Percentiles rank a stretch among this genome's conserved stretches.
Evolutionary conservation across 2,113 vertebrate species (phyloP).

Genomic region (Cheilinus undulatus): DNA sequence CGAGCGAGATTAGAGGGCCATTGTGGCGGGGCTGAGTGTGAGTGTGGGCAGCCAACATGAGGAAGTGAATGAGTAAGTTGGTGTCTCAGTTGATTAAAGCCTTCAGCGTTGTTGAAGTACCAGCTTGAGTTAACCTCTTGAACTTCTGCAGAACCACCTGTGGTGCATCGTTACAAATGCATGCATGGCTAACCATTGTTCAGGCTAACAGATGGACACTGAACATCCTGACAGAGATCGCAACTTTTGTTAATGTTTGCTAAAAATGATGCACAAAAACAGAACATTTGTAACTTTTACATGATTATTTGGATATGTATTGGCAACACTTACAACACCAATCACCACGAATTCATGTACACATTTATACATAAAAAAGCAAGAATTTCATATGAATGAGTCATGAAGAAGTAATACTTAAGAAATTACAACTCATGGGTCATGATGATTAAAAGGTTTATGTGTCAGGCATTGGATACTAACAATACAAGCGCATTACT

Average conservation of each 20-base stretch:
- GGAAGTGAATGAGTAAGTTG: slow-evolving; percentile 45
- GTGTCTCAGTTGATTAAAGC: slow-evolving; percentile 59
- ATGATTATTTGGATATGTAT: too few relatives aligned
- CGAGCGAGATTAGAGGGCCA: slow-evolving; percentile 73
- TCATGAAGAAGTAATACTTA: too few relatives aligned
- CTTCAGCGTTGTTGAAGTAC: slow-evolving; percentile 32
- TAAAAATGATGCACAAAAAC: not conserved
- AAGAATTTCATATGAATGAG: too few relatives aligned
- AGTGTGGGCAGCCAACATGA: slow-evolving; percentile 47
- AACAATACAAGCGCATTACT: too few relatives aligned
- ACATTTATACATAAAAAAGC: too few relatives aligned
- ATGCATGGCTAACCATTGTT: not conserved
- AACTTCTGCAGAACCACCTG: slow-evolving; percentile 32
- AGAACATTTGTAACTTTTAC: too few relatives aligned
- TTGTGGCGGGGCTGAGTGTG: slow-evolving; percentile 47
- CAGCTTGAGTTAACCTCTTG: slow-evolving; percentile 32
- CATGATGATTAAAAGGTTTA: too few relatives aligned
- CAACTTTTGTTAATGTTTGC: not conserved
- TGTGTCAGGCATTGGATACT: too few relatives aligned
- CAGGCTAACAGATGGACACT: slow-evolving; percentile 5
- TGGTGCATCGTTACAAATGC: slow-evolving; percentile 9
- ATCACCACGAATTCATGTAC: too few relatives aligned
- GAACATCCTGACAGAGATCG: not conserved
- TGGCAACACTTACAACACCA: too few relatives aligned
- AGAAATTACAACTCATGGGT: too few relatives aligned